A percentile compares a stretch with the other conserved stretches of the same genome.
These are phyloP conservation scores for Pollimyrus isidori DNA, from an alignment of 2,113 vertebrate genomes.

Conservation along the genomic window DNA sequence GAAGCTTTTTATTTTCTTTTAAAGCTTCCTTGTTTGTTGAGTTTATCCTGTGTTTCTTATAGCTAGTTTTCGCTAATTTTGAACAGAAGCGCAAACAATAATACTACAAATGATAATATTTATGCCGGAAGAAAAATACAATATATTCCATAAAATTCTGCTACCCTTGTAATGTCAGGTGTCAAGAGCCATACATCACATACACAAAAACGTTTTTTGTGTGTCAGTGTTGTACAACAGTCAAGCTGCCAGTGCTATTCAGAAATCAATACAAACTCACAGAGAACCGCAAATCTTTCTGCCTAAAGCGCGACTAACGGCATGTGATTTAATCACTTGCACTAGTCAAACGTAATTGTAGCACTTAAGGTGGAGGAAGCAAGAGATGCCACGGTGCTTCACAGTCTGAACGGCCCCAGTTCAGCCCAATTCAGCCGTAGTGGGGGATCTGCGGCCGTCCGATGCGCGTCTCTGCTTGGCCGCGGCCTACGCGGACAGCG, in stretches of 20 bases:
- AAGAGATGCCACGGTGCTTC: neutral
- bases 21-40: neutral
- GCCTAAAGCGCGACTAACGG: neutral
- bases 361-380: conserved; percentile 6
- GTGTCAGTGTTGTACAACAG: conserved; percentile 22
- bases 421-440: neutral
- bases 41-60: neutral
- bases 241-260: conserved; percentile 13
- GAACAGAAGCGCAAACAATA: neutral
- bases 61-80: neutral
- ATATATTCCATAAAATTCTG: neutral
- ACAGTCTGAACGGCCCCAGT: neutral
- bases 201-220: neutral
- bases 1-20: neutral
- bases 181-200: neutral
- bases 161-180: neutral
- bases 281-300: conserved; percentile 4
- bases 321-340: neutral
- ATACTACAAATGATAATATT: neutral
- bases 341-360: neutral
- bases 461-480: neutral
- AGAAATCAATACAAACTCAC: conserved; percentile 22
- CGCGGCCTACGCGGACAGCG: neutral
- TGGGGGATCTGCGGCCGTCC: neutral
- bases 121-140: neutral